phyloP scores from a whole-genome alignment of 2,888 invertebrate genomes.

The Ametastegia equiseti region DNA sequence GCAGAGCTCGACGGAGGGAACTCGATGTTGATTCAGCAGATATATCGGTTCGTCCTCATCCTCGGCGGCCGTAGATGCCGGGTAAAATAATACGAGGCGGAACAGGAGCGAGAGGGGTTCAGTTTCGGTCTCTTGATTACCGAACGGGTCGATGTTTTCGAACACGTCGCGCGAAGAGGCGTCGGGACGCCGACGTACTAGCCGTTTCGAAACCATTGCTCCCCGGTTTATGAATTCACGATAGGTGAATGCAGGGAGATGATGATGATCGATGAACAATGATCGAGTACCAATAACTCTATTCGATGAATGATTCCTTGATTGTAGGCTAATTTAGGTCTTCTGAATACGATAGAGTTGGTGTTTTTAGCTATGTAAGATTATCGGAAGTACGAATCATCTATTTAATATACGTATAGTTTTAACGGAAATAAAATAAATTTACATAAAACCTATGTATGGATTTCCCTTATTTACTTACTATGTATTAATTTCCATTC shows the following conservation, averaged over 20 bases:
- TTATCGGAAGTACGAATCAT: background rate
- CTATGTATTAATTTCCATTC: slow-evolving; percentile 44
- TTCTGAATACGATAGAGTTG: background rate
- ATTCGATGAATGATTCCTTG: background rate
- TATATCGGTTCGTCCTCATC: background rate
- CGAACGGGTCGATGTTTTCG: slow-evolving; percentile 21
- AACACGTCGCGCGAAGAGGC: slow-evolving; percentile 14
- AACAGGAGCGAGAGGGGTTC: background rate
- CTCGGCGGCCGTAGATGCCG: background rate
- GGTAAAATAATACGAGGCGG: background rate
- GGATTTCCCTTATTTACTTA: slow-evolving; percentile 44
- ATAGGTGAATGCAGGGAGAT: background rate
- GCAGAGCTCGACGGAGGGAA: background rate
- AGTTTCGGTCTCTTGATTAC: background rate
- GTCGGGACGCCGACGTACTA: slow-evolving; percentile 44
- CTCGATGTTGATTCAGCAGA: background rate
- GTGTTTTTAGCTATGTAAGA: slow-evolving; percentile 1
- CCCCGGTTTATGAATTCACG: background rate
- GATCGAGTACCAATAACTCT: no score
- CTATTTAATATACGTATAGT: background rate
- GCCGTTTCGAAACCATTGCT: slow-evolving; percentile 9
- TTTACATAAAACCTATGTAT: slow-evolving; percentile 32
- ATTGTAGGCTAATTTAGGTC: background rate
- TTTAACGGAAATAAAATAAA: slow-evolving; percentile 35
- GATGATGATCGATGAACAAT: no score